Conservation (phyloP, 2,888 invertebrate species). For the Campopleginae sp. region DNA sequence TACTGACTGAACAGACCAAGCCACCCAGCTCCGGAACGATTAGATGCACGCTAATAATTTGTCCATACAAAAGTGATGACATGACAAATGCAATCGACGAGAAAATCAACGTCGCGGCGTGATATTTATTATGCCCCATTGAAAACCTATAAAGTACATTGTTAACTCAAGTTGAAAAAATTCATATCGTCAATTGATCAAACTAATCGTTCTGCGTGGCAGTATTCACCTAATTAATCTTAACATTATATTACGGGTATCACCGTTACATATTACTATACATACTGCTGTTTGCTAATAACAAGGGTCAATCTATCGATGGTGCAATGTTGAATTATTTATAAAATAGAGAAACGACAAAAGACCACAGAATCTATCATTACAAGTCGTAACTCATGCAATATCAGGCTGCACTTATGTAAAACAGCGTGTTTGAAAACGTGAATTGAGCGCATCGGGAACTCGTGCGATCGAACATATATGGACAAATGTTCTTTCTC, state of each 20-base stretch:
- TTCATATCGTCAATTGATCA: neutral
- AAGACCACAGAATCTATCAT: constrained; percentile 38
- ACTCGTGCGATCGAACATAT: constrained; percentile 19
- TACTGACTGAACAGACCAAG: neutral
- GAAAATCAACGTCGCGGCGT: neutral
- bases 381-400: constrained; percentile 2
- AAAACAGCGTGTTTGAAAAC: constrained; percentile 61
- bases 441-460: constrained; percentile 49
- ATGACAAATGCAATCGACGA: neutral
- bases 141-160: neutral
- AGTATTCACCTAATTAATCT: neutral
- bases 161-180: neutral
- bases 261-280: too few relatives aligned
- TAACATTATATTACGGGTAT: neutral
- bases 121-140: neutral
- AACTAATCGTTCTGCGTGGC: neutral
- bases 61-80: neutral
- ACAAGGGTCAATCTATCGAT: neutral
- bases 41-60: neutral
- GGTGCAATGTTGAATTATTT: constrained; percentile 5
- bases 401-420: constrained; percentile 51
- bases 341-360: constrained; percentile 1
- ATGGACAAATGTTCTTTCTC: constrained; percentile 29
- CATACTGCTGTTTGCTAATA: neutral
- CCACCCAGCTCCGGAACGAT: neutral